phyloP scores from a whole-genome alignment of 1,140 invertebrate genomes.

The Cotesia glomerata region DNA sequence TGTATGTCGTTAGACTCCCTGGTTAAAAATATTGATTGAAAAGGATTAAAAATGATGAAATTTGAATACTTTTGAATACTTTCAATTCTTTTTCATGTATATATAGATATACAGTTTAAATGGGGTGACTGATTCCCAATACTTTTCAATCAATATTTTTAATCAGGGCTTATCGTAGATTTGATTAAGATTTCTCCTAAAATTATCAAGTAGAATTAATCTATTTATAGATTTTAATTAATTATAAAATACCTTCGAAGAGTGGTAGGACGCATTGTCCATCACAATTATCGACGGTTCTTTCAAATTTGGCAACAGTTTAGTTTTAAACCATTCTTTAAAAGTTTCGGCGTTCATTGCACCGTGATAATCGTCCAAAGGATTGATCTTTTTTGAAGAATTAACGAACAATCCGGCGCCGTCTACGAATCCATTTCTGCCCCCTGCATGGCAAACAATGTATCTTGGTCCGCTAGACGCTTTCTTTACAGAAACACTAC shows the following conservation, averaged over 20 bases:
- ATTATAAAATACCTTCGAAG: neutral
- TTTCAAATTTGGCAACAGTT: neutral
- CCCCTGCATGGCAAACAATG: slow-evolving; percentile 9
- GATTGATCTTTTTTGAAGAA: neutral
- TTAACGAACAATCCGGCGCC: neutral
- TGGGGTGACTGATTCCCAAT: too few relatives aligned
- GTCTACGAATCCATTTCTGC: neutral
- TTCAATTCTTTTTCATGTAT: too few relatives aligned
- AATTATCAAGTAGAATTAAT: neutral
- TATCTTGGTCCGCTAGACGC: neutral
- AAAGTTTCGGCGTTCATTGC: slow-evolving; percentile 8
- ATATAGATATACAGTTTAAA: too few relatives aligned
- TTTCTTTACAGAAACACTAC: neutral
- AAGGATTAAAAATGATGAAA: too few relatives aligned
- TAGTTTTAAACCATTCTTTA: neutral
- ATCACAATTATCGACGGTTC: slow-evolving; percentile 8
- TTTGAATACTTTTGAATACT: too few relatives aligned
- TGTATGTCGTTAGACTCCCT: too few relatives aligned
- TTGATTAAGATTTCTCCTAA: neutral
- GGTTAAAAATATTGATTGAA: too few relatives aligned
- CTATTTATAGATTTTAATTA: neutral
- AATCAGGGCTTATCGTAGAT: neutral
- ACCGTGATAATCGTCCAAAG: slow-evolving; percentile 5
- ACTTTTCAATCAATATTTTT: too few relatives aligned
- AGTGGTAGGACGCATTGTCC: slow-evolving; percentile 15